Base-by-base conservation (phyloP, 2,113 vertebrate species). In the Otocyon megalotis region DNA sequence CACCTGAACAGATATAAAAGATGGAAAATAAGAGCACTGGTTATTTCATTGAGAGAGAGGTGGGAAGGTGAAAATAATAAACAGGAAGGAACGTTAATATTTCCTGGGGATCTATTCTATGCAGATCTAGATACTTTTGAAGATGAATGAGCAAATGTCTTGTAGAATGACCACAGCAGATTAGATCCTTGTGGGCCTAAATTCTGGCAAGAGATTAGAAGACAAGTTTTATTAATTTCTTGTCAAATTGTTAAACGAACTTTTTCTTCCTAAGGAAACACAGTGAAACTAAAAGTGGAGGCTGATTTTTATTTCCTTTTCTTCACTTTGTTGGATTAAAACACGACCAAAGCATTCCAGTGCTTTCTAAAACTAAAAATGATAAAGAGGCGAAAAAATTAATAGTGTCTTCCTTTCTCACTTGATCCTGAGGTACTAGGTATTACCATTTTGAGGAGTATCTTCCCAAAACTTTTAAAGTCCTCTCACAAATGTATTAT, bases 331-430 rank as follows among this genome's bases (percentile, higher is more conserved):
- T 48, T 93, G 56, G 76, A 79, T 82, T 76, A 37, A 79, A 96
- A 95, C 87, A 30, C 53, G 37, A 85, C 11, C 28, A 54, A 63
- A 77, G 24, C 48, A 90, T 65, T 80, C 43, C 32, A 88, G 19
- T 26, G 5, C 20, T 90, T 92, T 96, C 81, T 88, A 71, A 92
- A 77, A 85, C 17, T 96, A 94, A 58, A 65, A 83, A 95, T 74
- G 90, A 96, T 81, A n/a, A 77, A 93, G 53, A 89, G 8, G 11
- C 11, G 50, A n/a, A 74, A 79, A 82, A 94, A 89, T 72, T 30
- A 94, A n/a, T 80, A 88, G 53, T 35, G 71, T n/a, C 16, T 11
- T 17, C 19, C 35, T 88, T 95, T 82, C 20, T 87, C 50, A n/a
- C 56, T 90, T 54, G 80, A 7, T 79, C 76, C 43, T 92, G 30